Evolutionary conservation across 2,797 vertebrate genomes (phyloP).

Genomic region (Lacerta agilis): DNA sequence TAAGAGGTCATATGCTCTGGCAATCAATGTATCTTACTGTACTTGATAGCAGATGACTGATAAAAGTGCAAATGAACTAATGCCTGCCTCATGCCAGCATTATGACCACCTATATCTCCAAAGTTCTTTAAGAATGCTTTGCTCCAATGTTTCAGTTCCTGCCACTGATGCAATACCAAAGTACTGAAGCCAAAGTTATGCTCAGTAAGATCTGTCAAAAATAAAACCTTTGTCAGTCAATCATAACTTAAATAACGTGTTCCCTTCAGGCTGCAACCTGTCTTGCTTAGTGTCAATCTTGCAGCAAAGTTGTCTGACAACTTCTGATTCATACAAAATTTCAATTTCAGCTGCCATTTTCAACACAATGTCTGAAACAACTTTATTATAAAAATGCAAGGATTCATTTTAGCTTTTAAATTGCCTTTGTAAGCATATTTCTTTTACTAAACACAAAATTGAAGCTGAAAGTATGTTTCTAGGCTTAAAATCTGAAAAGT

Average conservation of each 20-base stretch:
- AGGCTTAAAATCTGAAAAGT: not conserved
- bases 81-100: too few relatives aligned
- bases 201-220: slow-evolving; percentile 6
- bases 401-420: slow-evolving; percentile 2
- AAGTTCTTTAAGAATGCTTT: not conserved
- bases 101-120: too few relatives aligned
- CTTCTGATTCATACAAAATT: slow-evolving; percentile 20
- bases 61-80: too few relatives aligned
- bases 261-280: slow-evolving; percentile 11
- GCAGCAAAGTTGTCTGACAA: slow-evolving; percentile 2
- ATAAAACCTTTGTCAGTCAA: not conserved
- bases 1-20: not conserved
- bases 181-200: not conserved
- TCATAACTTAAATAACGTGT: slow-evolving; percentile 26
- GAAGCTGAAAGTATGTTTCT: not conserved
- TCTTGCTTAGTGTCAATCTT: slow-evolving; percentile 18
- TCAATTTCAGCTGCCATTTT: slow-evolving; percentile 25
- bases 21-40: not conserved
- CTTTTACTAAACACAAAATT: slow-evolving; percentile 3
- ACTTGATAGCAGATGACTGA: too few relatives aligned
- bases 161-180: not conserved
- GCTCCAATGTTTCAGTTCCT: not conserved
- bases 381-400: slow-evolving; percentile 6
- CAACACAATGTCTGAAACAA: not conserved
- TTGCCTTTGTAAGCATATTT: slow-evolving; percentile 4